phyloP scores from a whole-genome alignment of 1,140 invertebrate genomes.

The Cyclargus thomasi region DNA sequence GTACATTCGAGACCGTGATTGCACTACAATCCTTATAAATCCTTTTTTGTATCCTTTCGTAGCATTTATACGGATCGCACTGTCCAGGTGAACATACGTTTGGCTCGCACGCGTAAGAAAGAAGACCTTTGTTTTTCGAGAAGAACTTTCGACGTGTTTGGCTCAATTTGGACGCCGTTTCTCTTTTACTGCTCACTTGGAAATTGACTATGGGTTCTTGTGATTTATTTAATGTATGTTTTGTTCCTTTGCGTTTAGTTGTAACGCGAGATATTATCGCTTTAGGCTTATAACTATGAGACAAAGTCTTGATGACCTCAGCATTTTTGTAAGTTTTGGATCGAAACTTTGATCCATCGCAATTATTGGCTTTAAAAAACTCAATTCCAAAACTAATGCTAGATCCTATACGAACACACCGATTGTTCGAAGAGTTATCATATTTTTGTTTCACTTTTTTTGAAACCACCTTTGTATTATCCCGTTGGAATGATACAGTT shows the following conservation, averaged over 20 bases:
- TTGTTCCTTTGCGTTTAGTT: background rate
- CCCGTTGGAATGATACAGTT: background rate
- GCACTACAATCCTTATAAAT: constrained; percentile 14
- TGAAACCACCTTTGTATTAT: background rate
- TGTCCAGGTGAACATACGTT: constrained; percentile 32
- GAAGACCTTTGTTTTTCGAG: background rate
- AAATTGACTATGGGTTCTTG: background rate
- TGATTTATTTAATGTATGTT: background rate
- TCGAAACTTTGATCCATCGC: background rate
- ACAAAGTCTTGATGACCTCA: background rate
- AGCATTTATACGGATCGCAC: constrained; percentile 37
- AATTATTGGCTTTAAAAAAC: constrained; percentile 31
- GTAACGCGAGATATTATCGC: background rate
- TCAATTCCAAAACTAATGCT: constrained; percentile 38
- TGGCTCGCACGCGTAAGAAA: constrained; percentile 39
- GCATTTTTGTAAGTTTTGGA: background rate
- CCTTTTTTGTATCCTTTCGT: constrained; percentile 32
- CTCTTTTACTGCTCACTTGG: background rate
- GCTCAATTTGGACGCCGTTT: background rate
- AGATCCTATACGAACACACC: constrained; percentile 31
- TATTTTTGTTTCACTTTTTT: constrained; percentile 1
- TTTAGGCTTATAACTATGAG: background rate
- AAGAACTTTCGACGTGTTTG: background rate
- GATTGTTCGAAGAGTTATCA: background rate
- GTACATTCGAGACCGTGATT: background rate